Conservation (phyloP, 1,140 invertebrate species). For the silkworm (Bombyx mori) region ASM3026992v2 NC_085133.1:6682001-6682500, state of each 20-base stretch:
- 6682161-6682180: conserved; percentile 13
- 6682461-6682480: conserved; percentile 10
- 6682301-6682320: conserved; percentile 49
- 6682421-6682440: too few relatives aligned
- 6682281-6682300: conserved; percentile 39
- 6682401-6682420: conserved; percentile 7
- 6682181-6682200: conserved; percentile 52
- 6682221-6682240: conserved; percentile 40
- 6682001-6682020: conserved; percentile 42
- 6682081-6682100: conserved; percentile 1
- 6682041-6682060: conserved; percentile 10
- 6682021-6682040: conserved; percentile 14
- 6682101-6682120: neutral
- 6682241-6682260: conserved; percentile 43
- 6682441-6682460: conserved; percentile 27
- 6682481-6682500: conserved; percentile 17
- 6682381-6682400: conserved; percentile 14
- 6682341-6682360: conserved; percentile 31
- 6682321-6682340: conserved; percentile 25
- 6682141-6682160: neutral
- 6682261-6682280: conserved; percentile 42
- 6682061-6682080: conserved; percentile 6
- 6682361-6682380: conserved; percentile 11
- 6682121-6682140: neutral
- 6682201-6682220: conserved; percentile 58